These are phyloP conservation scores for Terrapene triunguis DNA, from an alignment of 2,113 vertebrate genomes.

Conservation along the genomic window DNA sequence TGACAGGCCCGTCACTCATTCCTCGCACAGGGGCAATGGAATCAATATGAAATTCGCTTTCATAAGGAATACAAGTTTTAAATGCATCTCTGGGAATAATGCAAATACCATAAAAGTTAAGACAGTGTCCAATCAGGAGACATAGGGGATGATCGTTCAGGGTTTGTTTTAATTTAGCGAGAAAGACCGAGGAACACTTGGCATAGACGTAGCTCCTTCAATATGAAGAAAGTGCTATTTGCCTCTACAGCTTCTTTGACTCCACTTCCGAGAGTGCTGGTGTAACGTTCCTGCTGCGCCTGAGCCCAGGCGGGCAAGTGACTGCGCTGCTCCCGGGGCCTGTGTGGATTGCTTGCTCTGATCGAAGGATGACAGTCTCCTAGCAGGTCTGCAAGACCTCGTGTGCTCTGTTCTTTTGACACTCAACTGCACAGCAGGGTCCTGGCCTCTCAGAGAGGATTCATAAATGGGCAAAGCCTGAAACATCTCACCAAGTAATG, in stretches of 20 bases:
- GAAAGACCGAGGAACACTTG: neutral
- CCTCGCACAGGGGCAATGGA: neutral
- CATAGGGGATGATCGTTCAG: neutral
- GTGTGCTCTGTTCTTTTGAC: neutral
- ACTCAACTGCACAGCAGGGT: neutral
- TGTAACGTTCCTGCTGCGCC: neutral
- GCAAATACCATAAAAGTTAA: neutral
- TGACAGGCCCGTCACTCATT: neutral
- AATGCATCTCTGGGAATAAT: neutral
- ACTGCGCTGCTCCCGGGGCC: neutral
- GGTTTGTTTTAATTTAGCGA: neutral
- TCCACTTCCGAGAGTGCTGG: neutral
- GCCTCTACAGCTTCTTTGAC: neutral
- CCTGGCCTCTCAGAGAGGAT: neutral
- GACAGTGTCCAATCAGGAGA: neutral
- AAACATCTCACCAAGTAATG: neutral
- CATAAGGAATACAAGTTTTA: neutral
- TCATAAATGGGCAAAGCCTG: neutral
- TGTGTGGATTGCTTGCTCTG: neutral
- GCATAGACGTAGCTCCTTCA: neutral
- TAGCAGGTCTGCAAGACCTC: neutral
- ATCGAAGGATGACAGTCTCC: neutral
- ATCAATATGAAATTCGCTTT: neutral
- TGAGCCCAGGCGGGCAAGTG: neutral
- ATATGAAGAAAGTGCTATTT: neutral